phyloP scores from a whole-genome alignment of 2,113 vertebrate genomes.

The Micronycteris hirsuta region DNA sequence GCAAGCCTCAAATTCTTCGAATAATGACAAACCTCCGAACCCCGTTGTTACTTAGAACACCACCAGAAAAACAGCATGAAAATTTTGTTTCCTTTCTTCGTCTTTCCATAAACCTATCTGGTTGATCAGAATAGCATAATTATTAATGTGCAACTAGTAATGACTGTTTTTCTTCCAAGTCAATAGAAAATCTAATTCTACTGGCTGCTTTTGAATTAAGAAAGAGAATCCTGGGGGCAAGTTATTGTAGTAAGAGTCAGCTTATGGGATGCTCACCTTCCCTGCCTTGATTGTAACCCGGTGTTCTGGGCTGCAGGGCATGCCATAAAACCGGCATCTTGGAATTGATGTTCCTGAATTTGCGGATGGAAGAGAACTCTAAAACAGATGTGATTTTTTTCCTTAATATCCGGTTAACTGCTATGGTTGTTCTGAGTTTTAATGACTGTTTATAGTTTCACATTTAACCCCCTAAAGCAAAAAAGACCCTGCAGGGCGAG shows the following conservation, averaged over 20 bases:
- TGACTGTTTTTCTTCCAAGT: conserved; percentile 22
- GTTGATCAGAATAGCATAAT: not conserved
- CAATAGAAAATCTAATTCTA: conserved; percentile 20
- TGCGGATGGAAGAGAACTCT: conserved; percentile 40
- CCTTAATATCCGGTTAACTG: conserved; percentile 73
- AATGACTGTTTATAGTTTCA: conserved; percentile 73
- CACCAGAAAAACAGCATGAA: not conserved
- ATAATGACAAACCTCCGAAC: not conserved
- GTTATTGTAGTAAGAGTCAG: not conserved
- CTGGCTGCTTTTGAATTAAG: conserved; percentile 32
- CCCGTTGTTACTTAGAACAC: not conserved
- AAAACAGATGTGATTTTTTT: conserved; percentile 68
- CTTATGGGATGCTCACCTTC: not conserved
- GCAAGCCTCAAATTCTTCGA: not conserved
- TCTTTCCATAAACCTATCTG: not conserved
- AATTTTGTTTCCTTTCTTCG: not conserved
- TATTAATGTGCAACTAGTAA: not conserved
- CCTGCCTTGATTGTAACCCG: conserved; percentile 62
- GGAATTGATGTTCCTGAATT: conserved; percentile 60
- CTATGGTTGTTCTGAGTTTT: conserved; percentile 62
- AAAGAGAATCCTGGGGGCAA: conserved; percentile 22
- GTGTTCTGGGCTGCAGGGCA: conserved; percentile 58
- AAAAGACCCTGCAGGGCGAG: conserved; percentile 61
- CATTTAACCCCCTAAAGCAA: conserved; percentile 63
- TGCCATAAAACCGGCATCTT: conserved; percentile 59